Evolutionary conservation across 2,888 invertebrate species (phyloP).

Genomic region (Eupithecia inturbata): DNA sequence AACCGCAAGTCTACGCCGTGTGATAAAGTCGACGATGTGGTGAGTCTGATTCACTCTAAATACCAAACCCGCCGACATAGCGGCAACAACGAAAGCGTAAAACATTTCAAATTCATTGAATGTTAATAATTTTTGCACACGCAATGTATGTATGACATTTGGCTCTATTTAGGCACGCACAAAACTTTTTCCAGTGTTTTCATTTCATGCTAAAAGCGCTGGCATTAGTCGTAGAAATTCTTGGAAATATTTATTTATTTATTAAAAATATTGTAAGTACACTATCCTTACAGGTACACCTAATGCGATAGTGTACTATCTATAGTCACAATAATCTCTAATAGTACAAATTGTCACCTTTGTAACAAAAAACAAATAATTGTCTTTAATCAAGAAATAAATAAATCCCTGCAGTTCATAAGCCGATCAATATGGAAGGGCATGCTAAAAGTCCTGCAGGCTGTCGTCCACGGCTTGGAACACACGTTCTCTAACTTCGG

Average conservation of each 20-base stretch:
- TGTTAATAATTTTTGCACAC: no score
- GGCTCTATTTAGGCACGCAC: no score
- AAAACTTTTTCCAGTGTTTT: neutral
- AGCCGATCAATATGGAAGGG: conserved; percentile 97
- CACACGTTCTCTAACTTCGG: conserved; percentile 96
- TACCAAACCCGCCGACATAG: no score
- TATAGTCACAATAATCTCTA: no score
- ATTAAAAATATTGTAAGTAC: no score
- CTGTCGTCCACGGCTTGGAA: conserved; percentile 95
- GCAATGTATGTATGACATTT: no score
- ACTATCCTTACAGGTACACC: no score
- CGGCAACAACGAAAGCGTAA: no score
- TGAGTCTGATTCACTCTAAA: conserved; percentile 75
- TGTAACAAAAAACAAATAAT: neutral
- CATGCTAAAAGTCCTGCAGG: conserved; percentile 95
- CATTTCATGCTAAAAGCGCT: neutral
- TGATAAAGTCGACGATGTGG: conserved; percentile 99
- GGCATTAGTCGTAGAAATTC: neutral
- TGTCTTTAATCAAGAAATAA: neutral
- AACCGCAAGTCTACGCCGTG: conserved; percentile 97
- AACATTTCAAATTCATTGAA: no score
- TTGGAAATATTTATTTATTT: no score
- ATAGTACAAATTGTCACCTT: no score
- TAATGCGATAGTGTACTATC: no score
- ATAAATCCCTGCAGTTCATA: conserved; percentile 86